Evolutionary conservation across 2,888 invertebrate species (phyloP), one percentile per base, ranked within the genome.

Genomic region (Diaprepes abbreviatus): DNA sequence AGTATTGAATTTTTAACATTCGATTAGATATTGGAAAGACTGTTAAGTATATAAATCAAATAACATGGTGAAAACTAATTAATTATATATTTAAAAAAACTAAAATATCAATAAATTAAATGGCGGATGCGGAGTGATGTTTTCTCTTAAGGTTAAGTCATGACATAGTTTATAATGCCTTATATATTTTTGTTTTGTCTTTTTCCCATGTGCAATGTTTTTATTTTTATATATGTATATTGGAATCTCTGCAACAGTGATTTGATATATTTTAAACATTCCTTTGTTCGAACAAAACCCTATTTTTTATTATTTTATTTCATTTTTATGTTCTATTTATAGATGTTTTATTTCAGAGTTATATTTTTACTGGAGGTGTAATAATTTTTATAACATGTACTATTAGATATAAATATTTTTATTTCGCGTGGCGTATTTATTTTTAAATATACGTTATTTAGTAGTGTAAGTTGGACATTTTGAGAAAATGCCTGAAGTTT

Each of bases 311-410:
- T 66, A 35, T 62, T 63, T 66, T 54, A 54, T 36, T 4, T 24
- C 5, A 24, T n/a, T 28, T 43, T 50, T 28, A n/a, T 59, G 21
- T 59, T 57, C 19, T 54, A 35, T 36, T 59, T 59, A 59, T 59
- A 38, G 31, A 43, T 59, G 40, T 59, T 59, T 65, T 65, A 50
- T 58, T 66, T 19, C 5, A 66, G 60, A 66, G 59, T 14, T 66
- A 54, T 66, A 66, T 66, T 66, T 66, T 60, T 66, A 66, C 64
- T 19, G 3, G 24, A 40, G 19, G n/a, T 58, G 17, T 58, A 58
- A 17, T 40, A 36, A 12, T 40, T 24, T 28, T 19, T 24, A 58
- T 16, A n/a, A n/a, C n/a, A n/a, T 6, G 33, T 19, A 36, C 28
- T 58, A 40, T 36, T 40, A 52, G 28, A 50, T 33, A n/a, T 24